Conservation (phyloP, 2,113 vertebrate species). For the Chionomys nivalis region DNA sequence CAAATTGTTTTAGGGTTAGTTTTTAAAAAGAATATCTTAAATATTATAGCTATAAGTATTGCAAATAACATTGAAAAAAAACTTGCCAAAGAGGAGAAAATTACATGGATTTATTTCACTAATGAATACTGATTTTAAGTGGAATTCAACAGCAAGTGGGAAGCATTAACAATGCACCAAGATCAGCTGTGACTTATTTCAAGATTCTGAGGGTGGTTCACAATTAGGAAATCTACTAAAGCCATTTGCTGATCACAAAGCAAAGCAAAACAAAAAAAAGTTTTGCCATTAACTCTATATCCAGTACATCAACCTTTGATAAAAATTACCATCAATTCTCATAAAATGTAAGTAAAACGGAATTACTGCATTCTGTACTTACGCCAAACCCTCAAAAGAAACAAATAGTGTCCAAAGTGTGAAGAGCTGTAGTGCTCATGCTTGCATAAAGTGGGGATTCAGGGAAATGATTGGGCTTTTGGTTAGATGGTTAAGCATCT, state of each 20-base stretch:
- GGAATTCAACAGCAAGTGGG: neutral
- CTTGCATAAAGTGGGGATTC: neutral
- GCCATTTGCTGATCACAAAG: neutral
- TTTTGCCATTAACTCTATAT: neutral
- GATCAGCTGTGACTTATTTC: neutral
- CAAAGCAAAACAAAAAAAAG: neutral
- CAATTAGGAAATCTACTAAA: neutral
- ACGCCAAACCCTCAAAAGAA: neutral
- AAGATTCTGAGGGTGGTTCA: neutral
- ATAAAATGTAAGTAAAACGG: neutral
- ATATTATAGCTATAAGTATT: neutral
- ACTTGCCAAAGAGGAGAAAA: neutral
- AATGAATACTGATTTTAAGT: slow-evolving; percentile 31
- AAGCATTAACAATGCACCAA: neutral
- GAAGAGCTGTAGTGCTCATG: neutral
- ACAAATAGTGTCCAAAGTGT: neutral
- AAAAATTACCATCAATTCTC: neutral
- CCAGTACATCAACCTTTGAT: neutral
- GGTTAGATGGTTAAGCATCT: neutral
- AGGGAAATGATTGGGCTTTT: neutral
- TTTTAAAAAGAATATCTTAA: neutral
- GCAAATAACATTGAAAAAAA: neutral
- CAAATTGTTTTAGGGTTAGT: neutral
- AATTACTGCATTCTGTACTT: neutral
- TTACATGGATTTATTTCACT: neutral